A percentile compares a stretch with the other conserved stretches of the same genome.
phyloP scores from a whole-genome alignment of 2,888 invertebrate species.

The Hylaea fasciaria region DNA sequence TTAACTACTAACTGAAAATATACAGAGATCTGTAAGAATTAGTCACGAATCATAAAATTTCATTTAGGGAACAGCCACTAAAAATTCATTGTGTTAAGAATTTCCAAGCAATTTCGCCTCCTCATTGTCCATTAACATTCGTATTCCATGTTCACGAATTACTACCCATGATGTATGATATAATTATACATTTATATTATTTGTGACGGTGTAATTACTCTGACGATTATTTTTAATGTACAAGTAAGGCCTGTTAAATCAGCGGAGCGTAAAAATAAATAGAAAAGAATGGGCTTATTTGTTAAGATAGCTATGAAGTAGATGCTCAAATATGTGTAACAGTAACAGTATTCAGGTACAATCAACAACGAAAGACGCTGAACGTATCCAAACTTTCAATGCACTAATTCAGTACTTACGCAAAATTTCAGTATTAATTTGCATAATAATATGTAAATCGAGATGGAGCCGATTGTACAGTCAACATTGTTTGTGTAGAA shows the following conservation, averaged over 20 bases:
- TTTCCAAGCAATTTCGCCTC: slow-evolving; percentile 7
- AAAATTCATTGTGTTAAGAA: not conserved
- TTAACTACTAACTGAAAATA: too few relatives aligned
- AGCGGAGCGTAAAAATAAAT: slow-evolving; percentile 61
- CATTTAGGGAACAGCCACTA: not conserved
- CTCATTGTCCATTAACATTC: slow-evolving; percentile 46
- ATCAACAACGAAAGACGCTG: not conserved
- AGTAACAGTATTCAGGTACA: slow-evolving; percentile 15
- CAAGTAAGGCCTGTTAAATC: slow-evolving; percentile 45
- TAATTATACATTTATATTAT: slow-evolving; percentile 24
- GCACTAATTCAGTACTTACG: too few relatives aligned
- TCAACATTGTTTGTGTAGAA: too few relatives aligned
- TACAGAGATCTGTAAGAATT: not conserved
- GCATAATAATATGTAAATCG: too few relatives aligned
- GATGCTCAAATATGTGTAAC: slow-evolving; percentile 14
- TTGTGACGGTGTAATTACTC: slow-evolving; percentile 36
- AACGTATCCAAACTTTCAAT: not conserved
- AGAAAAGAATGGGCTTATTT: slow-evolving; percentile 49
- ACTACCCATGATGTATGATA: slow-evolving; percentile 39
- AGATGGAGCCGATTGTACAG: too few relatives aligned
- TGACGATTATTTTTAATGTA: slow-evolving; percentile 49
- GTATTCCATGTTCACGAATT: slow-evolving; percentile 47
- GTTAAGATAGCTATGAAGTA: slow-evolving; percentile 36
- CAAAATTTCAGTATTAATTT: too few relatives aligned
- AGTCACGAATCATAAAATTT: too few relatives aligned